Base-by-base conservation (phyloP, 2,888 invertebrate genomes). In the Torymus auratus region DNA sequence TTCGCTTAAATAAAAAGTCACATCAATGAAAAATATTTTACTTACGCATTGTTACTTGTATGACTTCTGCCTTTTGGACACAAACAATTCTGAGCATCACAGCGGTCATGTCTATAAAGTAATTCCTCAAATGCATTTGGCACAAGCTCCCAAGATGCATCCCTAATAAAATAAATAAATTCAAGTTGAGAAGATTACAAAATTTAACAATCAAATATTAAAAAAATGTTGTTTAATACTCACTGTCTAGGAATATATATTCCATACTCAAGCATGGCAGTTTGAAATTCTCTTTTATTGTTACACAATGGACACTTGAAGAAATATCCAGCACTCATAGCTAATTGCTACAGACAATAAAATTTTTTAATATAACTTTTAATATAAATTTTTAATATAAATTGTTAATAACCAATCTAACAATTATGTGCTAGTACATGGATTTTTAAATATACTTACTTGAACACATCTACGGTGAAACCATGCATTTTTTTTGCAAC, bases 241-340 rank as follows among this genome's bases (percentile, higher is more conserved):
- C 88, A 96, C 96, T 95, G 93, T 85, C 96, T 94, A 0, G 97
- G 97, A 62, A 97, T 94, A 81, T 94, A 96, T 82, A 96, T 95
- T 1, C 97, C 97, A 88, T 93, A 93, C 0, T 91, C 88, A 17
- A 94, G 88, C 88, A 95, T 94, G 0, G 94, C 93, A 0, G 91
- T 86, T 77, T 93, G 92, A 90, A 96, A 96, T 2, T 89, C 88
- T 0, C 93, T 92, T 69, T 93, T 93, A 87, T 96, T 94, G 85
- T 96, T 96, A 86, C 96, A 97, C 0, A 96, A 91, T 0, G 97
- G 97, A 88, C 97, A 97, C 86, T 96, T 96, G 84, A 96, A 94
- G 88, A 95, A 96, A 85, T 96, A 95, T 0, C 97, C 97, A 0
- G 96, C 94, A 84, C 93, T 95, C 7, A 94, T 88, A 0, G 96